Conservation (phyloP, 2,113 vertebrate species). For the Pipa parva region DNA sequence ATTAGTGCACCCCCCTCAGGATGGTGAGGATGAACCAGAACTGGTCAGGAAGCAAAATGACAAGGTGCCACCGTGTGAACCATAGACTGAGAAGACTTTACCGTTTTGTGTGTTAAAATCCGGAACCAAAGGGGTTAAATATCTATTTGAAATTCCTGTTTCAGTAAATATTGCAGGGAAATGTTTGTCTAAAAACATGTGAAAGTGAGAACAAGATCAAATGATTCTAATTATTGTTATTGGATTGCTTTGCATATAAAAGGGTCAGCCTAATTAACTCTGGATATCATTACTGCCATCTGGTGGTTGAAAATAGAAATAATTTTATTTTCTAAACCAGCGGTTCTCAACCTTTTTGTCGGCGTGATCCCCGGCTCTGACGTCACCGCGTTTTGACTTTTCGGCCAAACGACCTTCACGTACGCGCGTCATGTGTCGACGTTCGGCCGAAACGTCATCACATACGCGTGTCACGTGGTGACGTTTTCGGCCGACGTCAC, state of each 20-base stretch:
- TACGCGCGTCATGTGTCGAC: too few relatives aligned
- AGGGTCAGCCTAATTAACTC: background rate
- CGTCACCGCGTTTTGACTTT: too few relatives aligned
- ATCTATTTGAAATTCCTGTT: background rate
- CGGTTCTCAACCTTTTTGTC: too few relatives aligned
- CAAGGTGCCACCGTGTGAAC: background rate
- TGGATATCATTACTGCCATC: background rate
- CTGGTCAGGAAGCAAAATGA: conserved; percentile 74
- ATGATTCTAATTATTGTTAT: background rate
- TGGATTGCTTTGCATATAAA: background rate
- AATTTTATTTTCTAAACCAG: too few relatives aligned
- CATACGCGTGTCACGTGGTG: too few relatives aligned
- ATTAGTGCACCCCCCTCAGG: conserved; percentile 83
- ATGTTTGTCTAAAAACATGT: background rate
- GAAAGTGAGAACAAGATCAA: background rate
- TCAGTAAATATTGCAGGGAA: background rate
- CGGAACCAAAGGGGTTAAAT: background rate
- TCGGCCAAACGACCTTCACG: too few relatives aligned
- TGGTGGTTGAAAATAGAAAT: conserved; percentile 16
- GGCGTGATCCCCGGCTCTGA: too few relatives aligned
- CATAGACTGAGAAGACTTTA: background rate
- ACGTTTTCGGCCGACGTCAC: too few relatives aligned
- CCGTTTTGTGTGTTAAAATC: too few relatives aligned
- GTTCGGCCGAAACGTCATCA: too few relatives aligned
- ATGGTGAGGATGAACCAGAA: conserved; percentile 81